A percentile compares a stretch with the other conserved stretches of the same genome.
These are phyloP conservation scores for Gastrophysa polygoni DNA, from an alignment of 2,888 invertebrate genomes.

Conservation along the genomic window DNA sequence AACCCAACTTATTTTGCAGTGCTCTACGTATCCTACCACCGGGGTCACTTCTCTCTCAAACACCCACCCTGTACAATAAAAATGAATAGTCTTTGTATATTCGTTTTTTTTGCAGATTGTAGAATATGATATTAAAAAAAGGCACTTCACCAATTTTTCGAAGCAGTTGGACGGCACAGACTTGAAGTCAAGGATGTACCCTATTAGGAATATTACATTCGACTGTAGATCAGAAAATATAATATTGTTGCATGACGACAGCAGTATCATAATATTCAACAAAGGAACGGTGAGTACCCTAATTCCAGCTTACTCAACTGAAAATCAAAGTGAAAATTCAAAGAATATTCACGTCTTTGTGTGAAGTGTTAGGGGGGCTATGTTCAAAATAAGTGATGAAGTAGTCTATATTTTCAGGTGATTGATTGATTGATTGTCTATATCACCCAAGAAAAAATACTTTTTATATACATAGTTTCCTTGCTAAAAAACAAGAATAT, in stretches of 20 bases:
- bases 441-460: no score
- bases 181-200: conserved; percentile 65
- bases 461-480: no score
- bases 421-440: no score
- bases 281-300: conserved; percentile 59
- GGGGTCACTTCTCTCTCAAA: no score
- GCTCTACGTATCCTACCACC: no score
- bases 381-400: no score
- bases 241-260: conserved; percentile 76
- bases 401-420: no score
- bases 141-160: conserved; percentile 70
- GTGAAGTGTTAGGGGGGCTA: no score
- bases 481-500: no score
- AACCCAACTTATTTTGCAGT: no score
- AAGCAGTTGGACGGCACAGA: conserved; percentile 61
- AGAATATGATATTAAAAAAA: conserved; percentile 73
- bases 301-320: no score
- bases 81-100: neutral
- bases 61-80: no score
- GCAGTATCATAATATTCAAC: conserved; percentile 67
- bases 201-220: conserved; percentile 67
- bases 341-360: neutral
- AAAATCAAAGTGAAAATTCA: neutral
- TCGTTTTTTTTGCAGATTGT: conserved; percentile 62
- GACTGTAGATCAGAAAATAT: conserved; percentile 69